Base-by-base conservation (phyloP, 1,140 invertebrate genomes). In the Kradibia gibbosae region DNA sequence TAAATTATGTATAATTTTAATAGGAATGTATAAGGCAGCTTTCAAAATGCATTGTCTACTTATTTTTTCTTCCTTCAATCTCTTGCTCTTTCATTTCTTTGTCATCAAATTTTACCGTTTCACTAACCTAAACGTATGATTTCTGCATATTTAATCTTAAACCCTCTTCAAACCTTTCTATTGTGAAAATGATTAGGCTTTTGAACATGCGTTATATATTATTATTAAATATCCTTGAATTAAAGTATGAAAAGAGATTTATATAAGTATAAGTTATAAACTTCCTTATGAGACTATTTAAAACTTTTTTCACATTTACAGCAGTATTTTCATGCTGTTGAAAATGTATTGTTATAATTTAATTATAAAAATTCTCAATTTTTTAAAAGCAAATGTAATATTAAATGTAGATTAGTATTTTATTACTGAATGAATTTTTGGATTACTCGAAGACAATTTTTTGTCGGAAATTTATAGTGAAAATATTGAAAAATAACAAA, bases 1-100 rank as follows among this genome's bases (percentile, higher is more conserved):
- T n/a, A 75, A 75, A 75, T 75, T 75, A 75, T 31, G 22, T 39
- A 11, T 55, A 75, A 74, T 74, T 74, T 57, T 74, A 53, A 57
- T 57, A 62, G 11, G 17, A 34, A 17, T 34, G 20, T 34, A 8
- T 1, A 11, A 17, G 3, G 13, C 3, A 62, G 1, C 0, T 34
- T 34, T 15, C 0, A 36, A 36, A n/a, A 10, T 10, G 60, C 60
- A 62, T 62, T 34, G 13, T 62, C 13, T 34, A 34, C 15, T 34
- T 62, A 1, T 34, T 31, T 62, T 62, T 62, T 62, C 34, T 62
- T 62, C 34, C 34, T 4, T 20, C 3, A 20, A 34, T 62, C 1
- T 62, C 8, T 20, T 62, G 25, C 10, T 34, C 11, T 7, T 34
- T 34, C 31, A 4, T 3, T 34, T 62, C 13, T 17, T 4, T 17